phyloP scores from a whole-genome alignment of 1,140 invertebrate genomes.

The Sesamia nonagrioides region DNA sequence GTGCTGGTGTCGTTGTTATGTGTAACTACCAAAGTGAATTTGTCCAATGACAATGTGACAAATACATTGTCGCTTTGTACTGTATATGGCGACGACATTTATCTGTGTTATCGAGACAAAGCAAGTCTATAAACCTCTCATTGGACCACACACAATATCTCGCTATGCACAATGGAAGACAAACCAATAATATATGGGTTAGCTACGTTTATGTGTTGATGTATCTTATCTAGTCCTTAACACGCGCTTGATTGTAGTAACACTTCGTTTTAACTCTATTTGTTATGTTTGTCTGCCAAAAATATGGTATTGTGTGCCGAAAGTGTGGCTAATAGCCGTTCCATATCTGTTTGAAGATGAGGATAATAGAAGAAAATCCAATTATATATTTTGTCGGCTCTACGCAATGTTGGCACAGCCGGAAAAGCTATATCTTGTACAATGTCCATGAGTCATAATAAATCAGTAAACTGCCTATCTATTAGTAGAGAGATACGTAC shows the following conservation, averaged over 20 bases:
- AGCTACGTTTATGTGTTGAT: slow-evolving; percentile 71
- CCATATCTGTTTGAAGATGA: slow-evolving; percentile 30
- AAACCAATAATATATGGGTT: slow-evolving; percentile 82
- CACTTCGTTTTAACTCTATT: slow-evolving; percentile 54
- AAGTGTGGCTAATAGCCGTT: slow-evolving; percentile 35
- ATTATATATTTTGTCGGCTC: background rate
- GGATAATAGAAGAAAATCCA: slow-evolving; percentile 5
- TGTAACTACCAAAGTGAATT: slow-evolving; percentile 73
- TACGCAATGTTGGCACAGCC: background rate
- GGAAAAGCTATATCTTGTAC: slow-evolving; percentile 38
- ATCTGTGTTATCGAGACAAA: slow-evolving; percentile 86
- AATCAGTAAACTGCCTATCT: slow-evolving; percentile 38
- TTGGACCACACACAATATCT: slow-evolving; percentile 87
- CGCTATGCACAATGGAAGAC: slow-evolving; percentile 76
- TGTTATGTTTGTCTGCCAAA: slow-evolving; percentile 60
- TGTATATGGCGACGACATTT: slow-evolving; percentile 81
- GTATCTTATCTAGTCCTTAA: slow-evolving; percentile 72
- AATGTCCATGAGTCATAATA: slow-evolving; percentile 41
- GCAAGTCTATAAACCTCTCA: slow-evolving; percentile 80
- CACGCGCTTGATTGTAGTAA: slow-evolving; percentile 72
- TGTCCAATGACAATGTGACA: slow-evolving; percentile 77
- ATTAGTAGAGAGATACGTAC: slow-evolving; percentile 40
- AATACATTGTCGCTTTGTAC: slow-evolving; percentile 79
- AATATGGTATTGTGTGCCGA: slow-evolving; percentile 40
- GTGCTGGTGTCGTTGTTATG: slow-evolving; percentile 45